These are phyloP conservation scores for Astyanax mexicanus DNA, from an alignment of 2,797 vertebrate genomes.

Conservation along the genomic window DNA sequence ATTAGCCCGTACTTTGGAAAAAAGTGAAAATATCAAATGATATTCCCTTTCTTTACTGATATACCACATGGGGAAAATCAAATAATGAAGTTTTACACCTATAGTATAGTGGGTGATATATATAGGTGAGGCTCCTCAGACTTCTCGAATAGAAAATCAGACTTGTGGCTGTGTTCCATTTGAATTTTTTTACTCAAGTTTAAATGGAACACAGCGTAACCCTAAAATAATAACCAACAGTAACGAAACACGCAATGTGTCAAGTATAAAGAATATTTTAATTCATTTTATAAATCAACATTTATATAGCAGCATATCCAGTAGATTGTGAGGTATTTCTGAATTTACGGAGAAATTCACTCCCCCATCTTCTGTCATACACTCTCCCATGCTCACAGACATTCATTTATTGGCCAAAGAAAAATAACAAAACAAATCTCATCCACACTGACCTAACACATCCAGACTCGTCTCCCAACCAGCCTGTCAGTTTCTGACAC, in stretches of 20 bases:
- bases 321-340: conserved; percentile 95
- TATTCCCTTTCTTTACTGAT: too few relatives aligned
- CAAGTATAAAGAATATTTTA: conserved; percentile 80
- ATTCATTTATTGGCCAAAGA: conserved; percentile 45
- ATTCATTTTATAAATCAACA: conserved; percentile 81
- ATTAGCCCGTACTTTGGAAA: too few relatives aligned
- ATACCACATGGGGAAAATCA: too few relatives aligned
- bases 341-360: conserved; percentile 76
- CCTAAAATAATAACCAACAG: neutral
- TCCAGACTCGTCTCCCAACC: conserved; percentile 43
- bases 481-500: conserved; percentile 37
- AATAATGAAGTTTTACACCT: too few relatives aligned
- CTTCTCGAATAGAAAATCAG: too few relatives aligned
- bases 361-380: conserved; percentile 57
- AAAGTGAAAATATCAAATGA: too few relatives aligned
- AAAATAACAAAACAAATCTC: conserved; percentile 1
- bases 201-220: too few relatives aligned
- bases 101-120: too few relatives aligned
- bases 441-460: conserved; percentile 46
- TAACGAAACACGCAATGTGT: neutral
- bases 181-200: too few relatives aligned
- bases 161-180: too few relatives aligned
- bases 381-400: conserved; percentile 52
- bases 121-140: too few relatives aligned
- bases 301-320: conserved; percentile 91